Evolutionary conservation across 2,888 invertebrate species (phyloP).

Genomic region (Plebejus argus): DNA sequence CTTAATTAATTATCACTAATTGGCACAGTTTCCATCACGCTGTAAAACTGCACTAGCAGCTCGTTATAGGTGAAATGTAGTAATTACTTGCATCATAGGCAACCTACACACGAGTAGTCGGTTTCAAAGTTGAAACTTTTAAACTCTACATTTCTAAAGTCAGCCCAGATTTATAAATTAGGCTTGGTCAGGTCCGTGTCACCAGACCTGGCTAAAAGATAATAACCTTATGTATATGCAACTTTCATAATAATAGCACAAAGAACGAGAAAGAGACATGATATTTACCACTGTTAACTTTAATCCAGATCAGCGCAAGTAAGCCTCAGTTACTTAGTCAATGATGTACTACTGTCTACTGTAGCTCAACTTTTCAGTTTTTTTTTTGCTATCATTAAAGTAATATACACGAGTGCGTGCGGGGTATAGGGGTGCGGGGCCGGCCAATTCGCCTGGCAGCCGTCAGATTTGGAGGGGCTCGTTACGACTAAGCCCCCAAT

Average conservation of each 20-base stretch:
- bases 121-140: not conserved
- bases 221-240: not conserved
- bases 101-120: not conserved
- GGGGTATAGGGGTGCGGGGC: constrained; percentile 46
- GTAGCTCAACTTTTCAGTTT: too few species aligned
- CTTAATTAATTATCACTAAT: constrained; percentile 26
- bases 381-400: not conserved
- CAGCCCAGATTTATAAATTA: not conserved
- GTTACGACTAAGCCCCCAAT: constrained; percentile 82
- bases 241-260: not conserved
- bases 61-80: not conserved
- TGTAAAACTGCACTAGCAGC: constrained; percentile 1
- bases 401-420: constrained; percentile 61
- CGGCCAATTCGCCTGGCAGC: constrained; percentile 78
- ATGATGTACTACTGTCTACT: too few species aligned
- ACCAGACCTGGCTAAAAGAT: not conserved
- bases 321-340: too few species aligned
- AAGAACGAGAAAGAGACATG: not conserved
- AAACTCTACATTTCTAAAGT: not conserved
- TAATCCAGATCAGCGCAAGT: not conserved
- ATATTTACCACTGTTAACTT: not conserved
- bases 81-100: not conserved
- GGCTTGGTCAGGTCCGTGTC: not conserved
- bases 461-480: constrained; percentile 81
- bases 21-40: constrained; percentile 6